Evolutionary conservation across 2,888 invertebrate genomes (phyloP).

Genomic region (Patella caerulea): DNA sequence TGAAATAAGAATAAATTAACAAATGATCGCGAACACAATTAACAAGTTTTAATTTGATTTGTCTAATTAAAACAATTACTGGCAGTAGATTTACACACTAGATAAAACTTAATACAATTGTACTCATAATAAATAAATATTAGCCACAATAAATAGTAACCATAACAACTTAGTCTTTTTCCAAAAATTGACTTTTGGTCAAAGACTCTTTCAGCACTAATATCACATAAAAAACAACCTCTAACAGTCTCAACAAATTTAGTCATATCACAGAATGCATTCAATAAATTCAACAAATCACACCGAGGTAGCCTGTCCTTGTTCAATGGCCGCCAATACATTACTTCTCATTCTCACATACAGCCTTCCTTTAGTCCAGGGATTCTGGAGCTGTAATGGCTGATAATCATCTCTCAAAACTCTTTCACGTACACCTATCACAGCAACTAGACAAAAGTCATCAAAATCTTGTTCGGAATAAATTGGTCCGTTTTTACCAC

Average conservation of each 20-base stretch:
- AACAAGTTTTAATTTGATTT: no score
- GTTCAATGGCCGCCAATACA: slow-evolving; percentile 70
- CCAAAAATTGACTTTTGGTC: no score
- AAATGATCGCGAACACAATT: no score
- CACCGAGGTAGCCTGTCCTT: slow-evolving; percentile 72
- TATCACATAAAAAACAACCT: no score
- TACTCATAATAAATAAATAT: no score
- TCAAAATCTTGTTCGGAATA: slow-evolving; percentile 81
- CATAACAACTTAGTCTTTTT: no score
- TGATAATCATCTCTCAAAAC: slow-evolving; percentile 95
- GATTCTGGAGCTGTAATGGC: slow-evolving; percentile 92
- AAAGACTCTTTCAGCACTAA: no score
- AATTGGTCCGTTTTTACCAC: slow-evolving; percentile 83
- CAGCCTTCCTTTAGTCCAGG: slow-evolving; percentile 93
- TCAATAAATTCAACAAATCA: slow-evolving; percentile 38
- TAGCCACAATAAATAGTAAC: no score
- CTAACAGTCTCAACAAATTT: neutral
- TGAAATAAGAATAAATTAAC: no score
- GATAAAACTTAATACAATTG: no score
- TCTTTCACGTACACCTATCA: slow-evolving; percentile 93
- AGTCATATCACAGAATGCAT: slow-evolving; percentile 18
- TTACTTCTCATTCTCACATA: slow-evolving; percentile 92
- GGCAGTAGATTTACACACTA: no score
- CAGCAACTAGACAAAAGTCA: slow-evolving; percentile 94
- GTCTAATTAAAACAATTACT: no score